Conservation (phyloP, 35 echinoderm and acorn worm species). For the Holothuria glaberrima region DNA sequence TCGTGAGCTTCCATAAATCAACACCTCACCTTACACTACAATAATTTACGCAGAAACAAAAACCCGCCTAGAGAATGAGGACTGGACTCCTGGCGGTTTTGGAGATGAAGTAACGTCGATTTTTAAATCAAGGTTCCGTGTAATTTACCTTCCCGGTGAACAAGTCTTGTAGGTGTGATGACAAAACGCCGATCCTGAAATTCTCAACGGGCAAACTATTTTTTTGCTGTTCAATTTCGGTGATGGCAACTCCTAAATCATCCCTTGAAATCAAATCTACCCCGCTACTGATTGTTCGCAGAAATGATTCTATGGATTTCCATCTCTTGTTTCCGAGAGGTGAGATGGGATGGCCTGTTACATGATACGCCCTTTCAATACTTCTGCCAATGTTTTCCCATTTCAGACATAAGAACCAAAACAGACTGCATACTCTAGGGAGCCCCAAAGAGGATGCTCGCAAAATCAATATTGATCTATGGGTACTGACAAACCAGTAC, state of each 20-base stretch:
- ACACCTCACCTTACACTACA: neutral
- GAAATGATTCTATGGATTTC: constrained; percentile 50
- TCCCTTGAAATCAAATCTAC: neutral
- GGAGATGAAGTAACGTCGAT: too few relatives aligned
- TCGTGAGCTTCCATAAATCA: constrained; percentile 43
- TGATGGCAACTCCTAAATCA: neutral
- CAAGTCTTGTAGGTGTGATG: too few relatives aligned
- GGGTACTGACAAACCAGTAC: neutral
- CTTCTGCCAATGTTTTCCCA: constrained; percentile 38
- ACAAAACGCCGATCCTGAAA: too few relatives aligned
- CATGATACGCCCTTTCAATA: constrained; percentile 10
- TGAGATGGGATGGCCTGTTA: constrained; percentile 8
- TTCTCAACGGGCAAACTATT: neutral
- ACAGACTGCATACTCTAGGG: constrained; percentile 27
- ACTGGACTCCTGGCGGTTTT: too few relatives aligned
- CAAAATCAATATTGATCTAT: constrained; percentile 51
- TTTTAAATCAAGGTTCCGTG: too few relatives aligned
- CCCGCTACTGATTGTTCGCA: constrained; percentile 24
- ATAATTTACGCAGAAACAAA: constrained; percentile 2
- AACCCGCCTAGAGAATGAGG: too few relatives aligned
- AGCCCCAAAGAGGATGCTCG: neutral
- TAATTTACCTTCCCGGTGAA: too few relatives aligned
- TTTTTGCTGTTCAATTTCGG: neutral
- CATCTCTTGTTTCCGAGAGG: constrained; percentile 16
- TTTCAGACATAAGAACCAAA: constrained; percentile 19